A percentile compares a stretch with the other conserved stretches of the same genome.
These are phyloP conservation scores for Hybognathus amarus DNA, from an alignment of 2,797 vertebrate species.

Conservation along the genomic window DNA sequence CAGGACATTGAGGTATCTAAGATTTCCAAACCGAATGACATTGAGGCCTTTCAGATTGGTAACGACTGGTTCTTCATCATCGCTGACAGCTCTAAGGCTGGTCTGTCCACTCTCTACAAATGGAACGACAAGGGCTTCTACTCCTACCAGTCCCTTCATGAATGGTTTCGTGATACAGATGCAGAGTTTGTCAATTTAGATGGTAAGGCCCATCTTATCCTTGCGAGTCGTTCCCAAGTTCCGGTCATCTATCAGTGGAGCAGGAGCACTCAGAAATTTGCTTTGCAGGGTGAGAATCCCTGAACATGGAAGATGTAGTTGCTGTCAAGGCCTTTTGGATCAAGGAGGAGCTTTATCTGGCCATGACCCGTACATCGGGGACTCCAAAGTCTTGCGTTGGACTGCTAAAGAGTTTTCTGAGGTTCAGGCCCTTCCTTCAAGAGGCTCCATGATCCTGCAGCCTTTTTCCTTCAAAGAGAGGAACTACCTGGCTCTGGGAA, in stretches of 20 bases:
- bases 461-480: slow-evolving; percentile 93
- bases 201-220: slow-evolving; percentile 90
- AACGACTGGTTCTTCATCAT: slow-evolving; percentile 94
- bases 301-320: slow-evolving; percentile 96
- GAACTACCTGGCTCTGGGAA: slow-evolving; percentile 93
- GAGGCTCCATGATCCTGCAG: slow-evolving; percentile 96
- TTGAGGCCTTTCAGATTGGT: slow-evolving; percentile 93
- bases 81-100: slow-evolving; percentile 97
- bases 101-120: slow-evolving; percentile 95
- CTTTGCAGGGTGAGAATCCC: slow-evolving; percentile 91
- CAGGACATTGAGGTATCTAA: slow-evolving; percentile 97
- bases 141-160: slow-evolving; percentile 93
- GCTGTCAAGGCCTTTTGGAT: slow-evolving; percentile 93
- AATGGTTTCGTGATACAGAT: slow-evolving; percentile 98
- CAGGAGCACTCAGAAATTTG: slow-evolving; percentile 89
- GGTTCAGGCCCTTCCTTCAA: slow-evolving; percentile 92
- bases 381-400: slow-evolving; percentile 94
- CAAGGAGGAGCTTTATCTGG: slow-evolving; percentile 89
- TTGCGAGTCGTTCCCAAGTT: slow-evolving; percentile 95
- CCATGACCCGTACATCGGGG: slow-evolving; percentile 96
- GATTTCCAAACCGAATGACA: slow-evolving; percentile 98
- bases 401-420: slow-evolving; percentile 91
- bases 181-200: slow-evolving; percentile 92
- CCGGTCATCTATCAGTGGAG: slow-evolving; percentile 98
- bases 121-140: slow-evolving; percentile 99